Conservation (phyloP, 2,113 vertebrate genomes). For the Leptocoma aspasia region DNA sequence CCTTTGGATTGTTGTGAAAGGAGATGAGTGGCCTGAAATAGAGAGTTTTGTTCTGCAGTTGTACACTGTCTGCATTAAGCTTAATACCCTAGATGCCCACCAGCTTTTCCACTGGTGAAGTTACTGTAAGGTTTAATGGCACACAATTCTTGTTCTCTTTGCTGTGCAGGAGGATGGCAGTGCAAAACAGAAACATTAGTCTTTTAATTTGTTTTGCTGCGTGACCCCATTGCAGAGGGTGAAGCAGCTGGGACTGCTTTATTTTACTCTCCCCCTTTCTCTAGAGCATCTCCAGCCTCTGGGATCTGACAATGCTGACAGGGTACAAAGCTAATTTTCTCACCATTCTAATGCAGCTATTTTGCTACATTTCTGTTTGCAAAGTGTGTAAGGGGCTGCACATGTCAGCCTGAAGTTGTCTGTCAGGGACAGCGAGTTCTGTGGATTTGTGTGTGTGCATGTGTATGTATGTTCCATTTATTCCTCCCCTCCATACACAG, state of each 20-base stretch:
- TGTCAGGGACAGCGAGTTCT: neutral
- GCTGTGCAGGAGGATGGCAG: neutral
- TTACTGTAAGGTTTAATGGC: neutral
- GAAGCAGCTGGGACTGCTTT: neutral
- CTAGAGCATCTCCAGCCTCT: neutral
- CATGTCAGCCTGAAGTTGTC: neutral
- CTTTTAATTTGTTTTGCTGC: neutral
- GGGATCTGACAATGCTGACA: neutral
- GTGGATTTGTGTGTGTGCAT: neutral
- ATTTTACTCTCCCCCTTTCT: neutral
- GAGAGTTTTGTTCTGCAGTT: neutral
- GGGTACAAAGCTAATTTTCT: neutral
- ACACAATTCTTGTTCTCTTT: neutral
- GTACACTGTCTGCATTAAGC: neutral
- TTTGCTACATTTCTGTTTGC: neutral
- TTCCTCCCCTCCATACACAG: neutral
- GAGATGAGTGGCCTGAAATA: neutral
- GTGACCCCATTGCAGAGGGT: neutral
- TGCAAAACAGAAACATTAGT: neutral
- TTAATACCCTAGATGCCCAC: neutral
- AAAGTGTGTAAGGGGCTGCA: neutral
- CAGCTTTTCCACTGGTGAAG: neutral
- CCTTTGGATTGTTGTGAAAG: neutral
- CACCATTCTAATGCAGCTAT: neutral
- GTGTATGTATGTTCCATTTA: neutral